A percentile compares a stretch with the other conserved stretches of the same genome.
Evolutionary conservation across 2,113 vertebrate genomes (phyloP).

Genomic region (Columba janthina): DNA sequence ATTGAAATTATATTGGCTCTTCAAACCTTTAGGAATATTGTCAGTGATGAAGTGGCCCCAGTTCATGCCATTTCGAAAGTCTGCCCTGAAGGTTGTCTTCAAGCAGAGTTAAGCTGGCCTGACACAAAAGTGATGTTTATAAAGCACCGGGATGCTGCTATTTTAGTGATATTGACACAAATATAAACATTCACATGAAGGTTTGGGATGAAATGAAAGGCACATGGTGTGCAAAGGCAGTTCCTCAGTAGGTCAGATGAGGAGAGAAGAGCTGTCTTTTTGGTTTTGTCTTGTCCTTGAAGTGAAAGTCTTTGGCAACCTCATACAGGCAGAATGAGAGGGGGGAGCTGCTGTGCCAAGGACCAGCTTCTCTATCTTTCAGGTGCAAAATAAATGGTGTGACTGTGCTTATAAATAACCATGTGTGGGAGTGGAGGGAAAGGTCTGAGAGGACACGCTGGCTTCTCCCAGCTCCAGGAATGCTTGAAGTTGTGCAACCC

Average conservation of each 20-base stretch:
- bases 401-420: background rate
- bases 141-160: background rate
- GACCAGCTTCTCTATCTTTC: background rate
- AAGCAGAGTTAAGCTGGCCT: background rate
- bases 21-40: background rate
- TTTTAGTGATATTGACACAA: background rate
- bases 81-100: background rate
- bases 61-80: background rate
- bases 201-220: background rate
- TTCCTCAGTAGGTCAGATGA: background rate
- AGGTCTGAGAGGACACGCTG: background rate
- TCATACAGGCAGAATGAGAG: background rate
- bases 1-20: background rate
- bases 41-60: background rate
- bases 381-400: fast-evolving
- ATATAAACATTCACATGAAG: fast-evolving
- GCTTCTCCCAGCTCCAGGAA: background rate
- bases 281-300: background rate
- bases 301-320: background rate
- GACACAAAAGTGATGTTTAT: background rate
- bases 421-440: fast-evolving
- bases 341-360: background rate
- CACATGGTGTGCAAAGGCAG: background rate
- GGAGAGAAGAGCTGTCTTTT: background rate
- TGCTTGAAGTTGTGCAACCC: too few relatives aligned